A percentile compares a stretch with the other conserved stretches of the same genome.
Evolutionary conservation across 2,113 vertebrate species (phyloP).

Genomic region (Tupaia tana): DNA sequence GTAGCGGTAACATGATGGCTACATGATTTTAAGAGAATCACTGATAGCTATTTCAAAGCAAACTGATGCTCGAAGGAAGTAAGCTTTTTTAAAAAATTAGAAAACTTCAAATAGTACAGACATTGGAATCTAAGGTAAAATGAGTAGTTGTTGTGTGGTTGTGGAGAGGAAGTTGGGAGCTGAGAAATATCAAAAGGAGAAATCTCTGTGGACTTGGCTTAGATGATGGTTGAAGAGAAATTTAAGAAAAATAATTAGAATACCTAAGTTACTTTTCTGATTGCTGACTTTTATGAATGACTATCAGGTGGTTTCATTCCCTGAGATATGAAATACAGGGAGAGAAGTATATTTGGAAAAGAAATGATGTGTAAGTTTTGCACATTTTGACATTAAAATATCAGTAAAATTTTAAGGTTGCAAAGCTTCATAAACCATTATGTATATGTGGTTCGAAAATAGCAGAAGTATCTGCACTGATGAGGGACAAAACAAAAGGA

Average conservation of each 20-base stretch:
- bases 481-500: neutral
- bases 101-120: neutral
- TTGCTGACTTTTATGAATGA: neutral
- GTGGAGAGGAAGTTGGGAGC: neutral
- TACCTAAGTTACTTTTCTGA: fast-evolving
- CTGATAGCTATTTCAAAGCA: neutral
- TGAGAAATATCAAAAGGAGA: neutral
- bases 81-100: neutral
- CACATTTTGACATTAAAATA: neutral
- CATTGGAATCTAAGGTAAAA: neutral
- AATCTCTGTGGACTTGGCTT: neutral
- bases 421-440: neutral
- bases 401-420: neutral
- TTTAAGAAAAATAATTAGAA: neutral
- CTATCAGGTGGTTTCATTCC: neutral
- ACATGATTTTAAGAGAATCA: neutral
- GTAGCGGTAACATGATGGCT: neutral
- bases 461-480: neutral
- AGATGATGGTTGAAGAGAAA: neutral
- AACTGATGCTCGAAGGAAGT: neutral
- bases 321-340: neutral
- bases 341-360: neutral
- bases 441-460: neutral
- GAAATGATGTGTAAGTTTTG: neutral
- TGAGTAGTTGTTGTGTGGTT: neutral